These are phyloP conservation scores for Cheilosia grossa DNA, from an alignment of 2,888 invertebrate genomes.

Conservation along the genomic window DNA sequence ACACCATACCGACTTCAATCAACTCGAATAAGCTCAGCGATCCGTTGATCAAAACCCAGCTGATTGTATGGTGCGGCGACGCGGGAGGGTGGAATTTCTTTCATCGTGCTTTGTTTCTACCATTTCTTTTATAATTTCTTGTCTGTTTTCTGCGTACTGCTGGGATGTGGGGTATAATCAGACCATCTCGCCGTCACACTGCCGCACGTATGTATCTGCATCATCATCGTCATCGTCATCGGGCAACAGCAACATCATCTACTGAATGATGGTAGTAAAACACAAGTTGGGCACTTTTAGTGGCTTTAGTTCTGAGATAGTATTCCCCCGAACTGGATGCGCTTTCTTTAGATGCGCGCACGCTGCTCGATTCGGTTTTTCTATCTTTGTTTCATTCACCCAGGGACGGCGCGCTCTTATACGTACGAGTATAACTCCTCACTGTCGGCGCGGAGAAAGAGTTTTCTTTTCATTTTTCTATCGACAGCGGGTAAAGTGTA, in stretches of 20 bases:
- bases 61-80: constrained; percentile 31
- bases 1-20: constrained; percentile 56
- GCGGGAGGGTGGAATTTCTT: constrained; percentile 51
- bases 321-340: constrained; percentile 80
- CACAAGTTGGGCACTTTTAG: constrained; percentile 76
- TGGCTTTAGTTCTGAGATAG: constrained; percentile 82
- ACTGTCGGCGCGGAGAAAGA: constrained; percentile 24
- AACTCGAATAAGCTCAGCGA: constrained; percentile 64
- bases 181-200: constrained; percentile 69
- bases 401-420: constrained; percentile 67
- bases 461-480: constrained; percentile 55
- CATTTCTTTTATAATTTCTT: constrained; percentile 66
- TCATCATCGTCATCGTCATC: constrained; percentile 57
- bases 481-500: constrained; percentile 18
- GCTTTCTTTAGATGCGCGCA: constrained; percentile 74
- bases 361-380: constrained; percentile 61
- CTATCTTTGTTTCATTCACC: constrained; percentile 34
- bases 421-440: constrained; percentile 65
- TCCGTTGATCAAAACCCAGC: constrained; percentile 71
- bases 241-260: constrained; percentile 27
- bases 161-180: constrained; percentile 58
- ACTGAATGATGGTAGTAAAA: constrained; percentile 69
- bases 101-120: constrained; percentile 56
- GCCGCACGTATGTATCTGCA: constrained; percentile 58
- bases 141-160: constrained; percentile 33